These are phyloP conservation scores for roundworm (Caenorhabditis elegans) DNA, from an alignment of 1,140 invertebrate genomes.

Conservation along the genomic window WBcel235 BX284602.5:5712001-5712500, in stretches of 20 bases:
- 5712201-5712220: not conserved
- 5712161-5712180: not conserved
- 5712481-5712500: no score
- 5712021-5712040: slow-evolving; percentile 59
- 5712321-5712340: not conserved
- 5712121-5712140: not conserved
- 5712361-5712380: not conserved
- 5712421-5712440: not conserved
- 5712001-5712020: slow-evolving; percentile 55
- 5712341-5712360: not conserved
- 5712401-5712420: not conserved
- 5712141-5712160: not conserved
- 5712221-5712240: not conserved
- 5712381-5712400: not conserved
- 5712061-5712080: slow-evolving; percentile 25
- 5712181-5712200: slow-evolving; percentile 30
- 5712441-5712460: not conserved
- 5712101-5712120: not conserved
- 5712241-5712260: slow-evolving; percentile 13
- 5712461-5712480: slow-evolving; percentile 5
- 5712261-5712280: not conserved
- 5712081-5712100: slow-evolving; percentile 4
- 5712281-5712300: not conserved
- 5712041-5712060: slow-evolving; percentile 35
- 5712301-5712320: not conserved